Evolutionary conservation across 2,888 invertebrate genomes (phyloP), one percentile per base, ranked within the genome.

Genomic region (Venusia cambrica): DNA sequence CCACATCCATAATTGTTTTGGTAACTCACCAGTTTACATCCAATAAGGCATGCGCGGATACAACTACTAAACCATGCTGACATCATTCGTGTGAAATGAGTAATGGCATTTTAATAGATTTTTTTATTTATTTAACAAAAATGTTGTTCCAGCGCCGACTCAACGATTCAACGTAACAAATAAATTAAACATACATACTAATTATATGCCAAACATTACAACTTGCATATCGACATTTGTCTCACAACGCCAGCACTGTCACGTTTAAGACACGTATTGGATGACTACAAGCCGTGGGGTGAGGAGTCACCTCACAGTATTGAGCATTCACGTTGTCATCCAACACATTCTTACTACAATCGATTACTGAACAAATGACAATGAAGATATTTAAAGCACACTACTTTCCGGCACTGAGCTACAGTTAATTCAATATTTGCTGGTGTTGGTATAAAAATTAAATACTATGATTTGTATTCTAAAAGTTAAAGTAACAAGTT

Each of bases 121-220:
- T 67, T n/a, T 73, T 70, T 83, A 74, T 87, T 88, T 87, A 85
- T 84, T 78, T 78, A 83, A 85, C 80, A 83, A 84, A 84, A 64
- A 73, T 71, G 71, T 70, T 75, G 64, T 74, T 73, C 63, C 77
- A 79, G 76, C 73, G 75, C 79, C 69, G 76, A 76, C 72, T 77
- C 73, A 80, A 84, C 75, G 76, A 75, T 76, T 73, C 62, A 79
- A 75, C 80, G 73, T 80, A 78, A 80, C 75, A 71, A 79, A 70
- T 74, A 74, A 73, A 73, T 62, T 65, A 72, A 77, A 84, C 84
- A 84, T 75, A 69, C 85, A 85, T 84, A 79, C 85, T 72, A 72
- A 73, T 73, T 77, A 73, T 65, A 75, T 72, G 68, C 63, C 81
- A 81, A 81, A 75, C 78, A 77, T 67, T 72, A 73, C 75, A 78